Percentiles rank a stretch among this genome's conserved stretches.
Evolutionary conservation across 2,888 invertebrate genomes (phyloP).

Genomic region (Chydorus sphaericus): DNA sequence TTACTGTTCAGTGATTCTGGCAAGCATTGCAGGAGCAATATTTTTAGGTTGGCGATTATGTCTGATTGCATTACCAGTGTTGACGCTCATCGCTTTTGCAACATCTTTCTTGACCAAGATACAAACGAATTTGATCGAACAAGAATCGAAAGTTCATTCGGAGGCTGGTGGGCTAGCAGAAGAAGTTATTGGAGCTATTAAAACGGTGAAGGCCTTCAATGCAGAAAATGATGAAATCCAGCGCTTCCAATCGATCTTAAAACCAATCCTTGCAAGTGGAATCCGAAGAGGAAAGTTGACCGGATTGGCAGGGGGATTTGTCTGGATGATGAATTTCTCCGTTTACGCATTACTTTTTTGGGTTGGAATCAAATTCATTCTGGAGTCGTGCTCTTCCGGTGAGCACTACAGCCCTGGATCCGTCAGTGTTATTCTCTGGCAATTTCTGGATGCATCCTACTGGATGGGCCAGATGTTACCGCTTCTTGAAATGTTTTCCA

Average conservation of each 20-base stretch:
- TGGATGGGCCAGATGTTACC: conserved; percentile 60
- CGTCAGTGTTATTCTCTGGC: conserved; percentile 45
- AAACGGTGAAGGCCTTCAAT: too few species aligned
- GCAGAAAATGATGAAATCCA: too few species aligned
- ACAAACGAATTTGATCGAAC: too few species aligned
- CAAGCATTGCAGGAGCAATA: too few species aligned
- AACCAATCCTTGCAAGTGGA: conserved; percentile 47
- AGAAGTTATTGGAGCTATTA: too few species aligned
- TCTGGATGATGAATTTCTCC: conserved; percentile 62
- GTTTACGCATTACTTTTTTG: conserved; percentile 68
- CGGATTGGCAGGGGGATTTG: conserved; percentile 50
- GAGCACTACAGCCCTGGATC: conserved; percentile 16
- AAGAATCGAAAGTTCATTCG: too few species aligned
- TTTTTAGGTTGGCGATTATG: too few species aligned
- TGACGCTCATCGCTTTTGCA: too few species aligned
- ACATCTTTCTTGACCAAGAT: too few species aligned
- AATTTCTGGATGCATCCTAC: conserved; percentile 59
- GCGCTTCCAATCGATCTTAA: conserved; percentile 46
- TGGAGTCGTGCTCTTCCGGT: conserved; percentile 17
- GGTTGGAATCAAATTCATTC: conserved; percentile 47
- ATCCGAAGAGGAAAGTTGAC: conserved; percentile 51
- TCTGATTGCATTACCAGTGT: too few species aligned
- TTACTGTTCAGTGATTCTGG: too few species aligned
- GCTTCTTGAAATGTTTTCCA: conserved; percentile 55
- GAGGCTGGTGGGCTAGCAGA: too few species aligned